Percentiles rank a stretch among this genome's conserved stretches.
These are phyloP conservation scores for Heterodera filipjevi DNA, from an alignment of 2,888 invertebrate genomes.

Conservation along the genomic window DNA sequence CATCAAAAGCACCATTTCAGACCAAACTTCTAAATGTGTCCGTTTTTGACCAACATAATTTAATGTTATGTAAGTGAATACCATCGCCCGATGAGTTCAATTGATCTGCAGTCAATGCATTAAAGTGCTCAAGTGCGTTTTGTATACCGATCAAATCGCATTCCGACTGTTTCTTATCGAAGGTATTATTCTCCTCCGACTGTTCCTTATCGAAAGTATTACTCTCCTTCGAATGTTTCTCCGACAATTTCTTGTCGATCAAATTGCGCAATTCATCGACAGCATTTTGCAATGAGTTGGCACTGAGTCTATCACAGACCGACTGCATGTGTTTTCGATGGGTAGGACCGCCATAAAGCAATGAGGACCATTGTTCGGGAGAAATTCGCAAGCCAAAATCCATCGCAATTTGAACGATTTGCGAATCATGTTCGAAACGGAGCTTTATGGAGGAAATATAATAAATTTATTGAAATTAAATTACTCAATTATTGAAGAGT, in stretches of 20 bases:
- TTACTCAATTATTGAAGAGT: too few species aligned
- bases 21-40: background rate
- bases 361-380: conserved; percentile 96
- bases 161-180: conserved; percentile 2
- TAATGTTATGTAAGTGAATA: background rate
- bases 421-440: conserved; percentile 92
- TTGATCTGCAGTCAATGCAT: background rate
- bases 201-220: background rate
- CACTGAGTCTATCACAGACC: conserved; percentile 69
- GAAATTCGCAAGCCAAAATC: conserved; percentile 95
- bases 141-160: conserved; percentile 14
- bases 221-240: too few species aligned
- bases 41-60: background rate
- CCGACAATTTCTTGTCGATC: background rate
- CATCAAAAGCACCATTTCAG: background rate
- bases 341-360: conserved; percentile 86
- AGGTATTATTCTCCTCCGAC: too few species aligned
- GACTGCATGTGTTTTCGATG: conserved; percentile 97
- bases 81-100: background rate
- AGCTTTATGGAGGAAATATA: conserved; percentile 66
- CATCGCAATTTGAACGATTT: conserved; percentile 90
- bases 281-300: conserved; percentile 35
- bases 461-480: too few species aligned
- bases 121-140: conserved; percentile 8
- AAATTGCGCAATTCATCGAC: conserved; percentile 23